A percentile compares a stretch with the other conserved stretches of the same genome.
These are phyloP conservation scores for Bombus affinis DNA, from an alignment of 1,140 invertebrate species.

Conservation along the genomic window DNA sequence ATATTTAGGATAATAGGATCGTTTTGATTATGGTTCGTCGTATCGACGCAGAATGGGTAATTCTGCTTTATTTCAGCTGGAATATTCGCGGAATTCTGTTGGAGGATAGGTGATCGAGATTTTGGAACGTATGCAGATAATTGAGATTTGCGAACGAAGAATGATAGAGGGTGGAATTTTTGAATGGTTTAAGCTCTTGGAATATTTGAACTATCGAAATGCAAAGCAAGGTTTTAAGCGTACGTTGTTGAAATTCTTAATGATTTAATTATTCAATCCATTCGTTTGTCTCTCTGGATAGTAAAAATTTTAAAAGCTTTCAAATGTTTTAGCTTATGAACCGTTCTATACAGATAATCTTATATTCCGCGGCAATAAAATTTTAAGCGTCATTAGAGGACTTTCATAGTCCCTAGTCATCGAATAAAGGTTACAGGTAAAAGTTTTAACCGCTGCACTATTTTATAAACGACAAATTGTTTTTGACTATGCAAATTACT, in stretches of 20 bases:
- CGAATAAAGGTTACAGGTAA: background rate
- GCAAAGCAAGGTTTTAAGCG: too few relatives aligned
- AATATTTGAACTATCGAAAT: background rate
- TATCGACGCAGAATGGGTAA: background rate
- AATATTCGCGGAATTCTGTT: constrained; percentile 12
- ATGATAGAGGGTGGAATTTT: constrained; percentile 8
- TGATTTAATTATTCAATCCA: background rate
- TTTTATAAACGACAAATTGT: too few relatives aligned
- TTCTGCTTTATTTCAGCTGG: background rate
- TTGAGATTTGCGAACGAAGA: constrained; percentile 1
- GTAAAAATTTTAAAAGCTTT: background rate
- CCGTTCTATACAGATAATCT: too few relatives aligned
- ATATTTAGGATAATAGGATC: background rate
- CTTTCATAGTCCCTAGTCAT: background rate
- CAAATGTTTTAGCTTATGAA: background rate
- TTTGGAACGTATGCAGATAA: constrained; percentile 7
- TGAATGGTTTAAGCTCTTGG: background rate
- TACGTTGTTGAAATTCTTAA: background rate
- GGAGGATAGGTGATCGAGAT: constrained; percentile 4
- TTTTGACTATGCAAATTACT: too few relatives aligned
- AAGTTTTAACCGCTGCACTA: background rate
- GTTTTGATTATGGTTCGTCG: background rate
- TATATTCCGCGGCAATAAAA: too few relatives aligned
- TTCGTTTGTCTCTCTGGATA: background rate
- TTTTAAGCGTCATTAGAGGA: background rate